A percentile compares a stretch with the other conserved stretches of the same genome.
These are phyloP conservation scores for Axis porcinus DNA, from an alignment of 2,113 vertebrate species.

Conservation along the genomic window DNA sequence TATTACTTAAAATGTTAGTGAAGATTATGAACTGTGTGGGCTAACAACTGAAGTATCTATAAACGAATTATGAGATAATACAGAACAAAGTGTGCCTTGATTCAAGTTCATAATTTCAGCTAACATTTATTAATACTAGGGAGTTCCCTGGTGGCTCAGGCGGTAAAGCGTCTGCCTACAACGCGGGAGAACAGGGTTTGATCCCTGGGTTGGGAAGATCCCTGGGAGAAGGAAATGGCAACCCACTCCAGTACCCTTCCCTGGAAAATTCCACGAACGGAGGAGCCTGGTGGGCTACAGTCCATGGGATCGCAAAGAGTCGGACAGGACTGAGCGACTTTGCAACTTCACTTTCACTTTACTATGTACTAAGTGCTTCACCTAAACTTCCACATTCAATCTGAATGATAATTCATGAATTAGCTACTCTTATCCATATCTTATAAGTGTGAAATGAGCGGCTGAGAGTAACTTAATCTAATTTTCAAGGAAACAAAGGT, in stretches of 20 bases:
- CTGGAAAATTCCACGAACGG: background rate
- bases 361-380: background rate
- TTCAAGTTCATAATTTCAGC: background rate
- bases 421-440: background rate
- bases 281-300: background rate
- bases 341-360: background rate
- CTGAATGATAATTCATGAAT: background rate
- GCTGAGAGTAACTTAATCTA: background rate
- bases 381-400: background rate
- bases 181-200: accelerated
- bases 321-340: background rate
- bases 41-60: background rate
- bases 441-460: background rate
- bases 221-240: background rate
- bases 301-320: background rate
- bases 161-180: background rate
- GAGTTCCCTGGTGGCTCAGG: background rate
- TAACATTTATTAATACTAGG: background rate
- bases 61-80: background rate
- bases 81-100: background rate
- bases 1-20: background rate
- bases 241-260: background rate
- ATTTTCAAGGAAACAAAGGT: background rate
- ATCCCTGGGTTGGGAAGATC: background rate
- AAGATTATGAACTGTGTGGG: background rate